Percentiles rank a stretch among this genome's conserved stretches.
These are phyloP conservation scores for Dysmachus trigonus DNA, from an alignment of 2,888 invertebrate species.

Conservation along the genomic window DNA sequence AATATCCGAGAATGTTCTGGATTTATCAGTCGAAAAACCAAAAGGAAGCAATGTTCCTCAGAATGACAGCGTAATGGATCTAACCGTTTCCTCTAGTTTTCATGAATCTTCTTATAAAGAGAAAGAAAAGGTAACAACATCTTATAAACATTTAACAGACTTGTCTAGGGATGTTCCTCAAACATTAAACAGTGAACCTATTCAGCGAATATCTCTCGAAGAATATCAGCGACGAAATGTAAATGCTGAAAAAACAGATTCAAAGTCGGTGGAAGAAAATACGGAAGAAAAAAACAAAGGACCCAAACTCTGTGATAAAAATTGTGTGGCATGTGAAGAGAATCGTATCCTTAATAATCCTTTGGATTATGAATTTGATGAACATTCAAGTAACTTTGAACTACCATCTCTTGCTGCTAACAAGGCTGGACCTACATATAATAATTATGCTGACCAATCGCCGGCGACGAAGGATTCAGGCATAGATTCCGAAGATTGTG, in stretches of 20 bases:
- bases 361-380: neutral
- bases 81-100: neutral
- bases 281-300: neutral
- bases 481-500: neutral
- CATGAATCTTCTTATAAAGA: neutral
- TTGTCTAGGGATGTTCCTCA: neutral
- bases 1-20: neutral
- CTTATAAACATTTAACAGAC: neutral
- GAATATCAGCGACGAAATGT: neutral
- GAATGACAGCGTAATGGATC: neutral
- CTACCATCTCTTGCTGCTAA: neutral
- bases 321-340: neutral
- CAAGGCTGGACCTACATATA: neutral
- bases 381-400: neutral
- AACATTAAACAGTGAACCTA: neutral
- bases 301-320: neutral
- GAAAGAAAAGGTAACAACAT: neutral
- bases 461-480: conserved; percentile 3
- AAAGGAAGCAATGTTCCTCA: neutral
- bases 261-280: neutral
- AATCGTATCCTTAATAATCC: neutral
- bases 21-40: neutral
- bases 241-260: neutral
- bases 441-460: neutral
- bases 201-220: neutral